Base-by-base conservation (phyloP, 2,888 invertebrate species). In the Noctua pronuba region DNA sequence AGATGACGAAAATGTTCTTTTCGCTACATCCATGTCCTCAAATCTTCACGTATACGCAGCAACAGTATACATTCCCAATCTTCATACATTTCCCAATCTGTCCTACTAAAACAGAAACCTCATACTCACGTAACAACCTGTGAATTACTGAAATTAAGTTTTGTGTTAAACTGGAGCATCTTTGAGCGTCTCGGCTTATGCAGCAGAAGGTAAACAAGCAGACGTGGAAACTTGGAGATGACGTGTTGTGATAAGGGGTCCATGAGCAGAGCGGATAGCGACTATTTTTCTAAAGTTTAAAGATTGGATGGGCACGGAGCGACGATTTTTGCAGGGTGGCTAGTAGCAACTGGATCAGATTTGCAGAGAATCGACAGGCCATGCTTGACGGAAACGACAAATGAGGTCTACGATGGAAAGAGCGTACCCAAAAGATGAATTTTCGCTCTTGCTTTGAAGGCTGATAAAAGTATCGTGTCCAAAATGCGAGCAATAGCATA, bases 91-190 rank as follows among this genome's bases (percentile, higher is more conserved):
- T 41, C 16, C 28, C 16, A 21, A 41, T 38, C 10, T 55, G 1
- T 35, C n/a, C 13, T 11, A 60, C 10, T 62, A 58, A 65, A 71
- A 46, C 52, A 21, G 21, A 31, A 58, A 8, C 49, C 18, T 4
- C 7, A 28, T 41, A 62, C 66, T n/a, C 71, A 77, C 41, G 70
- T 72, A 55, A 52, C 73, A 83, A 80, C 84, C 75, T 69, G 69
- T 66, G 77, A 80, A 79, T 73, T 69, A 80, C 79, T 55, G 72
- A 83, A 85, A 87, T 80, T 64, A 85, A 85, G 80, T 84, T 73
- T 79, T 75, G 82, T 28, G 52, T 28, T 65, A 85, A 87, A 89
- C 80, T 85, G 41, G 83, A 73, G 60, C 85, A 80, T 77, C 89
- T 74, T 82, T 79, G 69, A 70, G 89, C 81, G 28, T 77, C 73